phyloP scores from a whole-genome alignment of 2,888 invertebrate species.

The Drepana falcataria region DNA sequence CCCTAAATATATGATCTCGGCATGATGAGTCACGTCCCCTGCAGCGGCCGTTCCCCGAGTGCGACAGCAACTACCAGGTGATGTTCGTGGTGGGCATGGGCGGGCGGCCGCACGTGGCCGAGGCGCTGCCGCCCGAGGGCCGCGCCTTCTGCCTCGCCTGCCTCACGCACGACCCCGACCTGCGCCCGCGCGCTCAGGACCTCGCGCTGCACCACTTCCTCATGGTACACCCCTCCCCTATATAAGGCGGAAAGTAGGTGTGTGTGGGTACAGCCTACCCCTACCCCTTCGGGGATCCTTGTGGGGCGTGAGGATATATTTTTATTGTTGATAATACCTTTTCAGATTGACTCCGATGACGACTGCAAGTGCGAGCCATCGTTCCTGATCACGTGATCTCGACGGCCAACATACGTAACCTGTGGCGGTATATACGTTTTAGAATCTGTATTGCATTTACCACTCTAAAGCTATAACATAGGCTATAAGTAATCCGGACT shows the following conservation, averaged over 20 bases:
- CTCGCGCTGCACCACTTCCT: slow-evolving; percentile 88
- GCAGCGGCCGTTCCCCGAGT: slow-evolving; percentile 94
- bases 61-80: slow-evolving; percentile 95
- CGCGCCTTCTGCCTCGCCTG: slow-evolving; percentile 87
- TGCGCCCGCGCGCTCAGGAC: slow-evolving; percentile 83
- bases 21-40: background rate
- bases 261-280: no score
- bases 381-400: slow-evolving; percentile 30
- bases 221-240: slow-evolving; percentile 43
- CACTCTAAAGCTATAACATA: no score
- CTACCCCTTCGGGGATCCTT: no score
- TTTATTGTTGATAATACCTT: background rate
- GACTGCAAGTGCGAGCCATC: slow-evolving; percentile 60
- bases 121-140: slow-evolving; percentile 88
- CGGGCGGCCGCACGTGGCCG: slow-evolving; percentile 87
- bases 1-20: no score
- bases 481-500: no score
- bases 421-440: background rate
- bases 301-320: no score
- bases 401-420: background rate
- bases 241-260: no score
- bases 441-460: no score
- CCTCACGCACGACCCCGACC: slow-evolving; percentile 88
- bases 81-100: slow-evolving; percentile 98
- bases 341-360: slow-evolving; percentile 59